phyloP scores from a whole-genome alignment of 2,797 vertebrate genomes.

The Sebastes oblongus region DNA sequence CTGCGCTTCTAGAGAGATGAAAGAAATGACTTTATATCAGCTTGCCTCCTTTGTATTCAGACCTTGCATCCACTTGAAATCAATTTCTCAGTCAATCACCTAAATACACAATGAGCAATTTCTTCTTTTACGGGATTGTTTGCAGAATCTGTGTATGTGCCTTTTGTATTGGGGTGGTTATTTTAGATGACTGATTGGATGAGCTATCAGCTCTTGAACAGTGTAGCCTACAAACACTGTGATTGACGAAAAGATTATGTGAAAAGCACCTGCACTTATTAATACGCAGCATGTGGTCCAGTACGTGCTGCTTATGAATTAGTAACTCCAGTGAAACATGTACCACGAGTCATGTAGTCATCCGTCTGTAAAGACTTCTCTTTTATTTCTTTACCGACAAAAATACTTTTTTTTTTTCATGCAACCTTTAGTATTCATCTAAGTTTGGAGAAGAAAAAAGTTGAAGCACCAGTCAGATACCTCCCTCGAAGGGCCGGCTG shows the following conservation, averaged over 20 bases:
- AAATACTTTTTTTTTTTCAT: neutral
- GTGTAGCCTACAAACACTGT: neutral
- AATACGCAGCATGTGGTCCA: neutral
- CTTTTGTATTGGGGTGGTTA: neutral
- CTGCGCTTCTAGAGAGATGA: neutral
- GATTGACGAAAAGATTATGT: conserved; percentile 17
- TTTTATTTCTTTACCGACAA: neutral
- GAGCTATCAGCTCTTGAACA: neutral
- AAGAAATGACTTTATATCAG: neutral
- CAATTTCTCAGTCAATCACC: conserved; percentile 22
- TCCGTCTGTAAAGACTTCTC: neutral
- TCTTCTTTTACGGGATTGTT: conserved; percentile 3
- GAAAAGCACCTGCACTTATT: conserved; percentile 28
- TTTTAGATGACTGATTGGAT: conserved; percentile 1
- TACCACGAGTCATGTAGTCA: neutral
- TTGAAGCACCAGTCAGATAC: conserved; percentile 41
- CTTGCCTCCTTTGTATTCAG: conserved; percentile 5
- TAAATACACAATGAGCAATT: conserved; percentile 1
- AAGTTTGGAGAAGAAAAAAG: conserved; percentile 20
- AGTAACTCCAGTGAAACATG: neutral
- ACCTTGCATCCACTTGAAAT: neutral
- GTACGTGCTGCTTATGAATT: conserved; percentile 13
- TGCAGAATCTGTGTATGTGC: neutral
- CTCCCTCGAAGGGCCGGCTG: conserved; percentile 53
- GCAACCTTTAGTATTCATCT: neutral